These are phyloP conservation scores for Lytechinus pictus DNA, from an alignment of 35 echinoderm and acorn worm species.

Conservation along the genomic window DNA sequence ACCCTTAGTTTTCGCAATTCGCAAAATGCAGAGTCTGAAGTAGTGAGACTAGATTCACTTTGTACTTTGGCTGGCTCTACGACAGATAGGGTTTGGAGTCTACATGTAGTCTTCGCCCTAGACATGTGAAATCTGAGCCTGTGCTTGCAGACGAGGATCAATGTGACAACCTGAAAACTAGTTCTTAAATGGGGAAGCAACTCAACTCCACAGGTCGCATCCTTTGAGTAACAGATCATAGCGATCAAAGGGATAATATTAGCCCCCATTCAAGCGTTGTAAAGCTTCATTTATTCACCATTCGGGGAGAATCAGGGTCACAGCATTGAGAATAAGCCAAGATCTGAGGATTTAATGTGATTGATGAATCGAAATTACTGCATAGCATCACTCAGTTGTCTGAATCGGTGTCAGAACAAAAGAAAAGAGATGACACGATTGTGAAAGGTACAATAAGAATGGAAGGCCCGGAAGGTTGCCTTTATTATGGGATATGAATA, in stretches of 20 bases:
- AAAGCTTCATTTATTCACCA: background rate
- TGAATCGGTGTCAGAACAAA: background rate
- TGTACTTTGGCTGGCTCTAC: too few species aligned
- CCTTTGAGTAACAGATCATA: background rate
- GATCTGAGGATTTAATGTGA: background rate
- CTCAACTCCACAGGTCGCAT: background rate
- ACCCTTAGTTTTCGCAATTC: too few species aligned
- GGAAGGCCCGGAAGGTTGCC: background rate
- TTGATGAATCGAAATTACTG: constrained; percentile 13
- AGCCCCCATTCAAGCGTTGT: background rate
- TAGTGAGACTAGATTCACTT: too few species aligned
- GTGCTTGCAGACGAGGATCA: background rate
- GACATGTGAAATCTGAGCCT: too few species aligned
- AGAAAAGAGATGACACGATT: background rate
- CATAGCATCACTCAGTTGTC: background rate
- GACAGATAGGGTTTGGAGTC: too few species aligned
- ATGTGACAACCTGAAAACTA: background rate
- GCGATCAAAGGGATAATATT: constrained; percentile 3
- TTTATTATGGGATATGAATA: background rate
- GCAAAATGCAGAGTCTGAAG: too few species aligned
- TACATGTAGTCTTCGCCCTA: too few species aligned
- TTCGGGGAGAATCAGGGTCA: background rate
- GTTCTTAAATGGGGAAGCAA: constrained; percentile 4
- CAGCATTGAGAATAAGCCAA: background rate
- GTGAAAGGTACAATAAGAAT: background rate